Conservation (phyloP, 2,113 vertebrate species). For the Embiotoca jacksoni region DNA sequence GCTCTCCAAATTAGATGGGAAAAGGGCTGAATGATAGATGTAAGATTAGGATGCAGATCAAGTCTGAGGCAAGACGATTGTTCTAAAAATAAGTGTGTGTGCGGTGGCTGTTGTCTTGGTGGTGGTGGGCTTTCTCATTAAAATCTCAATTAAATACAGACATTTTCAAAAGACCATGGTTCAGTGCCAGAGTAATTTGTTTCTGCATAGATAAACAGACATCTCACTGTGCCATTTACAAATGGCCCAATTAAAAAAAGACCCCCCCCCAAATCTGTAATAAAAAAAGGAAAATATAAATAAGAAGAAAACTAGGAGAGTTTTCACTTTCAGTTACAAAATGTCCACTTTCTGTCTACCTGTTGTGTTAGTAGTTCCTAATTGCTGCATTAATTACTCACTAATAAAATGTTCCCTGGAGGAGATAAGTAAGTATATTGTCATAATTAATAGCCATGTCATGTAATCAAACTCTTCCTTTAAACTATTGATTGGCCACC, state of each 20-base stretch:
- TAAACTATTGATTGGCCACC: constrained; percentile 24
- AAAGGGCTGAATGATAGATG: not conserved
- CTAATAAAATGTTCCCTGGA: constrained; percentile 44
- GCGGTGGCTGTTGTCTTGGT: constrained; percentile 28
- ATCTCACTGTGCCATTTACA: constrained; percentile 64
- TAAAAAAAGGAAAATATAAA: constrained; percentile 4
- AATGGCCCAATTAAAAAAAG: constrained; percentile 64
- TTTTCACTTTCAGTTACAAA: constrained; percentile 16
- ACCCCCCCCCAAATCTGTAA: not conserved
- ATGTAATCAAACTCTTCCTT: constrained; percentile 23
- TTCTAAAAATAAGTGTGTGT: constrained; percentile 2
- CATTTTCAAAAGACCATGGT: constrained; percentile 67
- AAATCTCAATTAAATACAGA: constrained; percentile 73
- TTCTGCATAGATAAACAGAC: constrained; percentile 70
- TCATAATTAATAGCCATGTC: constrained; percentile 53
- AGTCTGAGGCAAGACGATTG: constrained; percentile 9
- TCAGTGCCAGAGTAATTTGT: constrained; percentile 73
- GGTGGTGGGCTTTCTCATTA: constrained; percentile 67
- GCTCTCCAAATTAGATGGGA: constrained; percentile 9
- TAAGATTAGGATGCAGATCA: constrained; percentile 39
- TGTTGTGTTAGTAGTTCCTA: constrained; percentile 23
- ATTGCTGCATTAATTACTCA: constrained; percentile 53
- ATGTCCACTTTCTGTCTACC: constrained; percentile 27
- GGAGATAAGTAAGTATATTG: constrained; percentile 57
- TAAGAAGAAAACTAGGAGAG: not conserved